Evolutionary conservation across 2,797 vertebrate genomes (phyloP), one percentile per base, ranked within the genome.

Genomic region (Pristis pectinata): DNA sequence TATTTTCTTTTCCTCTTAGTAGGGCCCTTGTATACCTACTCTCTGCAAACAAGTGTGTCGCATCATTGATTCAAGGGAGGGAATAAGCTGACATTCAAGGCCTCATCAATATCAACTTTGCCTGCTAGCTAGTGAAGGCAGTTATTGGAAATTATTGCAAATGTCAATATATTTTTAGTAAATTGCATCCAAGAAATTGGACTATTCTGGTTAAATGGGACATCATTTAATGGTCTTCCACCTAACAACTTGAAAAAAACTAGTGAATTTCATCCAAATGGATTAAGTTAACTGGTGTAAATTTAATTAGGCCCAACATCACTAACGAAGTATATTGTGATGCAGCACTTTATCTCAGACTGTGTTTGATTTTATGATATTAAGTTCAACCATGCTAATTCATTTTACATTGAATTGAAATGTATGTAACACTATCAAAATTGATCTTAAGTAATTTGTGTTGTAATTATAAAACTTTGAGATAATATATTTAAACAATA

Each of bases 391-490:
- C 19, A 67, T 67, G n/a, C 13, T 91, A 91, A 41, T 41, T 67
- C 61, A 91, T 64, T 64, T 67, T 91, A 91, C n/a, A 41, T 24
- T 67, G 87, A 67, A 67, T 59, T 41, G 37, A 91, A 67, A 91
- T 91, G 59, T 91, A 91, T 61, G 56, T 91, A 91, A 61, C 37
- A 61, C 59, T 37, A 37, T 61, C 34, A 91, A 91, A 37, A 91
- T 41, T 91, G 17, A 41, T 61, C n/a, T 91, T 37, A 67, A 24
- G 61, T 41, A 59, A 67, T 61, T 61, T 91, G 61, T 91, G n/a
- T 61, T 91, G 87, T 91, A 67, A 91, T 64, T 91, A 67, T 91
- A 41, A 64, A 37, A 7, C 1, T 24, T 41, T 67, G n/a, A 24
- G 37, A 19, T 67, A 67, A 59, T 41, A 91, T 67, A 91, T n/a